phyloP scores from a whole-genome alignment of 2,888 invertebrate genomes.

The Sinelater perroti region DNA sequence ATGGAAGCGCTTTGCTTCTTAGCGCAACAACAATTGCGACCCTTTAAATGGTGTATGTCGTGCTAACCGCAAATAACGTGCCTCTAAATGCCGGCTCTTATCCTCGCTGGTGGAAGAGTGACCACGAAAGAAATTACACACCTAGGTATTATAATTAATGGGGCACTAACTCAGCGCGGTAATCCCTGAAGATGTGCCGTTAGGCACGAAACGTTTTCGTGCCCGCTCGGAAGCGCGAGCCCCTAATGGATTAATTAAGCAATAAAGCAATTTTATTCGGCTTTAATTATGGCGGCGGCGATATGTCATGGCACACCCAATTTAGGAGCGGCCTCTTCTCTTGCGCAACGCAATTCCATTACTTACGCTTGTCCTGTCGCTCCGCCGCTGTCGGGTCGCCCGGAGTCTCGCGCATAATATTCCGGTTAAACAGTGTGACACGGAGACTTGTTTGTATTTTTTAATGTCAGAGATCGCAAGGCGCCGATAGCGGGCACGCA shows the following conservation, averaged over 20 bases:
- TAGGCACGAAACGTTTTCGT: conserved; percentile 30
- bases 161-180: conserved; percentile 14
- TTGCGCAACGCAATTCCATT: conserved; percentile 28
- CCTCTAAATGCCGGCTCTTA: conserved; percentile 14
- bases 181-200: conserved; percentile 28
- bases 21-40: conserved; percentile 16
- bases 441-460: conserved; percentile 32
- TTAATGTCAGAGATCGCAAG: conserved; percentile 26
- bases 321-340: conserved; percentile 34
- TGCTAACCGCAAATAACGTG: conserved; percentile 20
- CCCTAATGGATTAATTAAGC: conserved; percentile 37
- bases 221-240: conserved; percentile 23
- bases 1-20: conserved; percentile 4
- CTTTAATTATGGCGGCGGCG: conserved; percentile 32
- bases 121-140: conserved; percentile 26
- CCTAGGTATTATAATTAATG: conserved; percentile 30
- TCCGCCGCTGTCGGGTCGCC: conserved; percentile 9
- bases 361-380: conserved; percentile 30
- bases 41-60: conserved; percentile 21
- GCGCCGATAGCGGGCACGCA: conserved; percentile 29
- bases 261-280: conserved; percentile 36
- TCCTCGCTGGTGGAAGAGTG: conserved; percentile 10
- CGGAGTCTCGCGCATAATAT: conserved; percentile 23
- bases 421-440: conserved; percentile 30
- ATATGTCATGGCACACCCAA: conserved; percentile 35